Base-by-base conservation (phyloP, 2,113 vertebrate species). In the Heterocephalus glaber region DNA sequence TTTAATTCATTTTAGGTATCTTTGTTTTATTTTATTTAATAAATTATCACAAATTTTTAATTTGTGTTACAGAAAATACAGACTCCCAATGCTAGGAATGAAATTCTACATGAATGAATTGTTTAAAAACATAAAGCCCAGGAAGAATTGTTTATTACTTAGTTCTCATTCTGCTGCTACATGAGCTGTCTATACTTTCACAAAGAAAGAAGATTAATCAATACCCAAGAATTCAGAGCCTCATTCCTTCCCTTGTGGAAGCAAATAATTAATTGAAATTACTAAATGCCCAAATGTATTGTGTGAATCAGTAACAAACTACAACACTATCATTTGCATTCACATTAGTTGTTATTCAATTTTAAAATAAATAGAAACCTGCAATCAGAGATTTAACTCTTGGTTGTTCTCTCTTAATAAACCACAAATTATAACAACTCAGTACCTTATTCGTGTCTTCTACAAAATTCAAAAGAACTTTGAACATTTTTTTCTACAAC, bases 261-360 rank as follows among this genome's bases (percentile, higher is more conserved):
- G 35, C 17, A 82, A 92, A 65, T 70, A 92, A 95, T 86, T 82
- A 94, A 88, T 11, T 77, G 17, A 91, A 81, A 95, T 89, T 82
- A 86, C 49, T 54, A 7, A 44, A 82, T 88, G 2, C 1, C 61
- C 7, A 86, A 94, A 94, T 89, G 10, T 61, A 88, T 52, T 38
- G 30, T 63, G 1, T 54, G 44, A 93, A 92, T 84, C 74, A 95
- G 33, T 56, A 88, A 76, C 10, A 92, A 26, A 63, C 14, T 41
- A 74, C 13, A 56, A 26, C n/a, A 76, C 5, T 93, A 20, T 56
- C 14, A 66, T 81, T 83, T 70, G 1, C 26, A 86, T 58, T 94
- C 58, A 77, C 33, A 22, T 60, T 52, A 52, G 22, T 35, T 83
- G 87, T 19, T 66, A 24, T 66, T 81, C 54, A 86, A 16, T 83